Conservation (phyloP, 2,797 vertebrate genomes). For the Carduelis carduelis region DNA sequence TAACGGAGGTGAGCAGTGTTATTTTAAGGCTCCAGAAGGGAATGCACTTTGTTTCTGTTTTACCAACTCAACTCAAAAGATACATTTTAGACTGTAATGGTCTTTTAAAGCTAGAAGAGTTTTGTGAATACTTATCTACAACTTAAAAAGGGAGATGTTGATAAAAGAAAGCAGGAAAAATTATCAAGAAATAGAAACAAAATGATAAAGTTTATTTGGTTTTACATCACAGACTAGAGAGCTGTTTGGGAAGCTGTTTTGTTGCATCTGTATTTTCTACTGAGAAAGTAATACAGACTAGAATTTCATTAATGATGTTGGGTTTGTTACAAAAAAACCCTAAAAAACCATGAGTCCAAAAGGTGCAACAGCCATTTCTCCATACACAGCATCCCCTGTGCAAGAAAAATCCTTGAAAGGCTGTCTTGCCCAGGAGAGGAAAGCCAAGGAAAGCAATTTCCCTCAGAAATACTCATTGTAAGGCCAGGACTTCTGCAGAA, state of each 20-base stretch:
- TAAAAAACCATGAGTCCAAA: background rate
- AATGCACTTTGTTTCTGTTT: background rate
- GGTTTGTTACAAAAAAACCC: background rate
- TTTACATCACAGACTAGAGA: background rate
- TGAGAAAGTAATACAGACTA: background rate
- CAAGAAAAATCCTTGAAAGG: background rate
- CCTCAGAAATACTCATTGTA: background rate
- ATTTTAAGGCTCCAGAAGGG: background rate
- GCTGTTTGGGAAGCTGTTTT: background rate
- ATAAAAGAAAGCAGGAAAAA: background rate
- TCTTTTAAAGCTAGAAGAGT: background rate
- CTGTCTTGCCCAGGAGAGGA: background rate
- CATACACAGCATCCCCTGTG: background rate
- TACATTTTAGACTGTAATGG: background rate
- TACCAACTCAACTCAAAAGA: background rate
- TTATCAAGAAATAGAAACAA: background rate
- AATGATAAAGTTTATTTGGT: background rate
- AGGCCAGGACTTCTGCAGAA: background rate
- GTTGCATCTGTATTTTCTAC: background rate
- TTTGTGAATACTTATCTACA: background rate
- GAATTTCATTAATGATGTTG: background rate
- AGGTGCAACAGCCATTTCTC: background rate
- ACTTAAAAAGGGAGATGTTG: background rate
- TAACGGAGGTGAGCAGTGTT: background rate
- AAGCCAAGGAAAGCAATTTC: background rate